phyloP scores from a whole-genome alignment of 1,140 invertebrate species.

The Planococcus citri region DNA sequence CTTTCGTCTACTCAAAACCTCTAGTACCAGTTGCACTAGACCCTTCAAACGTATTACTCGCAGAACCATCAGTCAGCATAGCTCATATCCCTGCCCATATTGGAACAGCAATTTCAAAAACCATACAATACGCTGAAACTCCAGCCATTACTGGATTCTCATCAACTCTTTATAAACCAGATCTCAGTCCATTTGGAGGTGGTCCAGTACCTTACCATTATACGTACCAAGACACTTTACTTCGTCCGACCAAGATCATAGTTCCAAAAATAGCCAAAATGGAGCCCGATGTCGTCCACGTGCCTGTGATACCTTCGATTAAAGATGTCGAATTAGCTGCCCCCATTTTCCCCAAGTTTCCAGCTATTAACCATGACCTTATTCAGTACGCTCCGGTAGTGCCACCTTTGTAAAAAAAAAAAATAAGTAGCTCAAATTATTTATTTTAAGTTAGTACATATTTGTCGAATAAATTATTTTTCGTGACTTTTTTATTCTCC shows the following conservation, averaged over 20 bases:
- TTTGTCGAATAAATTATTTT: background rate
- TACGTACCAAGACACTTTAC: background rate
- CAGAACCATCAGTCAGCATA: background rate
- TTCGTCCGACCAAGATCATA: background rate
- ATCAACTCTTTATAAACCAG: conserved; percentile 28
- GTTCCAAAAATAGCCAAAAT: background rate
- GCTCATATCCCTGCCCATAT: conserved; percentile 22
- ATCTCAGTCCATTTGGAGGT: conserved; percentile 24
- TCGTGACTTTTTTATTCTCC: background rate
- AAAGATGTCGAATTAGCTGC: background rate
- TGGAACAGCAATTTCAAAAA: conserved; percentile 31
- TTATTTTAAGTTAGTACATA: too few relatives aligned
- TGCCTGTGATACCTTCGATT: background rate
- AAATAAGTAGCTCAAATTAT: too few relatives aligned
- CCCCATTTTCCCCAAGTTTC: background rate
- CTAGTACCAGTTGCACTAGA: background rate
- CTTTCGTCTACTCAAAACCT: background rate
- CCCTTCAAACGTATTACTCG: background rate
- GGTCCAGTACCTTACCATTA: background rate
- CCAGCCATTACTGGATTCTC: conserved; percentile 35
- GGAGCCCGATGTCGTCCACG: background rate
- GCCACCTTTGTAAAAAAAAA: too few relatives aligned
- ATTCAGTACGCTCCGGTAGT: background rate
- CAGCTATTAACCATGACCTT: background rate
- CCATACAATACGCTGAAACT: conserved; percentile 33